Evolutionary conservation across 2,888 invertebrate genomes (phyloP), one percentile per base, ranked within the genome.

Genomic region (Chloromyia formosa): DNA sequence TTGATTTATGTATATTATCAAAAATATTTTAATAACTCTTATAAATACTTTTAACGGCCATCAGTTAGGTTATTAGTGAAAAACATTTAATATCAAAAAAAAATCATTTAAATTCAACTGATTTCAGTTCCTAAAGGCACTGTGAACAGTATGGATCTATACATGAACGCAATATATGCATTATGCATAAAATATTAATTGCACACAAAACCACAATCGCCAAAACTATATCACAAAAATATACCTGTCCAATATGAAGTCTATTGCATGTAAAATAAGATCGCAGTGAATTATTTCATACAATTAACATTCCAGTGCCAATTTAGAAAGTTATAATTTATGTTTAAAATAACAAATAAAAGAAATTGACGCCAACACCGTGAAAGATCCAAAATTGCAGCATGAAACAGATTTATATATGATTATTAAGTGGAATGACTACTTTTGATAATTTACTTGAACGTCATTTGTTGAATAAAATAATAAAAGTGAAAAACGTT

Each of bases 171-270:
- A 83, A 84, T 81, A 85, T 76, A 77, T 85, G 85, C 61, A 85
- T 78, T 77, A 85, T 81, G 82, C 85, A 85, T 78, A 86, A 81
- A 75, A 86, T 80, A 79, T 86, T 86, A 81, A 86, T 86, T 75
- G 84, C 83, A 82, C 85, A 84, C 78, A 86, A 82, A 78, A 85
- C 81, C 78, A 85, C 78, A 80, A 86, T 82, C 80, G 85, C 84
- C 80, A 86, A 81, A 79, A 86, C 80, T 80, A 85, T 82, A 83
- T 86, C 86, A 82, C 85, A 85, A 83, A 84, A 83, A 80, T 83
- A 80, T 86, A 86, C 86, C 86, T 86, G 83, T 81, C 85, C 86
- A 80, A 83, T 83, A 79, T 83, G 84, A 79, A 84, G 82, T 81
- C 85, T 85, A 80, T 75, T 68, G 58, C 68, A 45, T 20, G 9